Evolutionary conservation across 2,797 vertebrate species (phyloP).

Genomic region (Anguilla anguilla): DNA sequence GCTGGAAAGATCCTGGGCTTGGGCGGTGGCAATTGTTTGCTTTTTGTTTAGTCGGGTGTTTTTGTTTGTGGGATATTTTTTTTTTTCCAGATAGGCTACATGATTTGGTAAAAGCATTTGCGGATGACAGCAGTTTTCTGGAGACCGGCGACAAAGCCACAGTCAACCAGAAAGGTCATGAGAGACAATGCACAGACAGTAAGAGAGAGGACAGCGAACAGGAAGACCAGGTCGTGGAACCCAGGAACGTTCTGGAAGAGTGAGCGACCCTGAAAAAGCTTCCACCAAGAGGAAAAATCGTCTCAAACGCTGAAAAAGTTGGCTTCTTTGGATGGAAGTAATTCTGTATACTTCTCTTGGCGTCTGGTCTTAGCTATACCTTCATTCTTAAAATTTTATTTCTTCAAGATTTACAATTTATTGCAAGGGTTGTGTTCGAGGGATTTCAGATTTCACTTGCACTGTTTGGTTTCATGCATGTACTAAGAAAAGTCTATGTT

Average conservation of each 20-base stretch:
- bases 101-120: conserved; percentile 32
- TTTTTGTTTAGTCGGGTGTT: conserved; percentile 21
- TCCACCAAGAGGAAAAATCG: background rate
- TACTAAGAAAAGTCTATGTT: background rate
- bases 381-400: background rate
- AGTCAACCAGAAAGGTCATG: background rate
- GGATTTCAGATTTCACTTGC: background rate
- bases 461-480: background rate
- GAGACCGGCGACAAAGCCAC: conserved; percentile 25
- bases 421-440: background rate
- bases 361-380: background rate
- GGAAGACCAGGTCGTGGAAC: background rate
- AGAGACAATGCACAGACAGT: conserved; percentile 7
- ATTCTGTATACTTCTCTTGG: background rate
- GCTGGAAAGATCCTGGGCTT: conserved; percentile 19
- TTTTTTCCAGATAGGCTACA: conserved; percentile 18
- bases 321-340: background rate
- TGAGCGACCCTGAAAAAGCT: background rate
- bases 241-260: background rate
- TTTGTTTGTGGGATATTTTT: conserved; percentile 12
- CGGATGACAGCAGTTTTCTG: conserved; percentile 37
- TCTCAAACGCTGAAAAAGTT: background rate
- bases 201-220: background rate
- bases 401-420: background rate
- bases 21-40: background rate